Evolutionary conservation across 1,140 invertebrate species (phyloP).

Genomic region (Arion vulgaris): DNA sequence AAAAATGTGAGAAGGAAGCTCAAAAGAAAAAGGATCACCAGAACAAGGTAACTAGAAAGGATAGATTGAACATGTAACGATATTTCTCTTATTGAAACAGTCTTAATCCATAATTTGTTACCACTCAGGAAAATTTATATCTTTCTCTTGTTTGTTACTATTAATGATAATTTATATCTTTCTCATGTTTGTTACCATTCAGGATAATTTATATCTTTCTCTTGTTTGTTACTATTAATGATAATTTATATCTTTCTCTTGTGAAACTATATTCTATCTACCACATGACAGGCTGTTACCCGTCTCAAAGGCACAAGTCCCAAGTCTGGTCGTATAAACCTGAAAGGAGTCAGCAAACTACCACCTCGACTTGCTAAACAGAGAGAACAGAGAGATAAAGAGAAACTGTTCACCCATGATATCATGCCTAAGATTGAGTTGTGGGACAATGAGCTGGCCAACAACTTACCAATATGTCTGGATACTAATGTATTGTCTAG

Average conservation of each 20-base stretch:
- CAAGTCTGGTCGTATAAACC: constrained; percentile 74
- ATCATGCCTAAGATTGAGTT: constrained; percentile 69
- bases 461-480: constrained; percentile 60
- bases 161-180: too few species aligned
- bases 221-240: too few species aligned
- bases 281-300: constrained; percentile 58
- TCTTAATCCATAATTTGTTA: too few species aligned
- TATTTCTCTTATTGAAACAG: too few species aligned
- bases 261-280: too few species aligned
- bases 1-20: constrained; percentile 54
- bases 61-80: too few species aligned
- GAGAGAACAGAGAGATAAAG: constrained; percentile 72
- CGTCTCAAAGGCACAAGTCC: constrained; percentile 69
- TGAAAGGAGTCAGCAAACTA: constrained; percentile 75
- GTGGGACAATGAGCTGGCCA: constrained; percentile 71
- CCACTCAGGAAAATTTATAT: too few species aligned
- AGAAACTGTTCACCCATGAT: constrained; percentile 54
- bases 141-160: too few species aligned
- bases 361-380: constrained; percentile 87
- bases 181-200: too few species aligned
- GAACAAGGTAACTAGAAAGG: constrained; percentile 56
- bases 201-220: too few species aligned
- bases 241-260: too few species aligned
- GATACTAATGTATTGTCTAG: neutral
- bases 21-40: constrained; percentile 56